phyloP scores from a whole-genome alignment of 2,888 invertebrate genomes.

The Tuberolachnus salignus region DNA sequence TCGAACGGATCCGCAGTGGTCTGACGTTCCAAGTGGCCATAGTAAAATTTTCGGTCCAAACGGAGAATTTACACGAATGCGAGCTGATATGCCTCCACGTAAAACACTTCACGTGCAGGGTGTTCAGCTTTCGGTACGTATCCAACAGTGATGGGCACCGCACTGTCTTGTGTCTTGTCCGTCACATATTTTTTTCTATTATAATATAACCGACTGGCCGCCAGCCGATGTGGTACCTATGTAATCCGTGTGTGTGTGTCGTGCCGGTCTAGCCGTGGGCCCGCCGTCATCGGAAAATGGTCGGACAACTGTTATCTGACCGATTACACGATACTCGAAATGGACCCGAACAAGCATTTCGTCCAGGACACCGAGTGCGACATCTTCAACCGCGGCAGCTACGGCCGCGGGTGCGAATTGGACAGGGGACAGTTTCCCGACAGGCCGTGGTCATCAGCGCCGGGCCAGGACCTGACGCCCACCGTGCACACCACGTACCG shows the following conservation, averaged over 20 bases:
- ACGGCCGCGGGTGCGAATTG: slow-evolving; percentile 80
- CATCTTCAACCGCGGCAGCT: slow-evolving; percentile 80
- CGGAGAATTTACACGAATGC: slow-evolving; percentile 77
- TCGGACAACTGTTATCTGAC: slow-evolving; percentile 79
- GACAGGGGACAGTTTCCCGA: slow-evolving; percentile 63
- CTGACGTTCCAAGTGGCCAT: slow-evolving; percentile 71
- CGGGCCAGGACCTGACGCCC: slow-evolving; percentile 13
- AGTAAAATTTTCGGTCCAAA: slow-evolving; percentile 71
- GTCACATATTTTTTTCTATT: neutral
- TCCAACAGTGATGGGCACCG: neutral
- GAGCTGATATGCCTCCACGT: slow-evolving; percentile 80
- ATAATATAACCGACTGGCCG: neutral
- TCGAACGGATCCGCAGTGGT: slow-evolving; percentile 80
- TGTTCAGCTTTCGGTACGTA: slow-evolving; percentile 75
- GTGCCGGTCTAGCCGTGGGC: slow-evolving; percentile 65
- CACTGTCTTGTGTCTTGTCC: neutral
- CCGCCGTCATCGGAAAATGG: slow-evolving; percentile 70
- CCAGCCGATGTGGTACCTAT: neutral
- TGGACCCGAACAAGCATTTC: slow-evolving; percentile 68
- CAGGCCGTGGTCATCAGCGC: neutral
- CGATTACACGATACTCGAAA: slow-evolving; percentile 73
- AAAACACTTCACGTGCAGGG: slow-evolving; percentile 76
- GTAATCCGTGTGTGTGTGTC: neutral
- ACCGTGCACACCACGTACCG: slow-evolving; percentile 49
- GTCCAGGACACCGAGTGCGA: slow-evolving; percentile 73